Evolutionary conservation across 23 tunicate genomes (phyloP).

Genomic region (Trididemnum clinides): DNA sequence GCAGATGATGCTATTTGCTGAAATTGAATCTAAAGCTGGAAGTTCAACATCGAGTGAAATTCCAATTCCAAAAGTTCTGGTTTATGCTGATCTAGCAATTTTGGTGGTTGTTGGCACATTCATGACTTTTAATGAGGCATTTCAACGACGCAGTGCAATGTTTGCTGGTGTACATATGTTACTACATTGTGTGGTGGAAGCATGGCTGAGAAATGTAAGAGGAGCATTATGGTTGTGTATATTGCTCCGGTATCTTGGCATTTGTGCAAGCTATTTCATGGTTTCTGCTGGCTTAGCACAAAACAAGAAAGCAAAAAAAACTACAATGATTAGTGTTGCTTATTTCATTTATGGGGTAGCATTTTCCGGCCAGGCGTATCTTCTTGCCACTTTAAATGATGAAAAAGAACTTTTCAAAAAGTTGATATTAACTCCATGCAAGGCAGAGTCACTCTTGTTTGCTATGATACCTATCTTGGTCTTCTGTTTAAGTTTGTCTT

Average conservation of each 20-base stretch:
- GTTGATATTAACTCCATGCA: not conserved
- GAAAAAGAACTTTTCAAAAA: not conserved
- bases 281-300: conserved; percentile 20
- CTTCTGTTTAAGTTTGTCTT: not conserved
- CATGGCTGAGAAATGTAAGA: not conserved
- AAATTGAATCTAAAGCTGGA: not conserved
- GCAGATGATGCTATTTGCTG: conserved; percentile 20
- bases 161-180: conserved; percentile 12
- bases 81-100: not conserved
- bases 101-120: conserved; percentile 32
- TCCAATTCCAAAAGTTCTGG: not conserved
- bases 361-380: not conserved
- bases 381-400: not conserved
- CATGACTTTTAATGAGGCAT: not conserved
- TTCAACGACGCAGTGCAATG: not conserved
- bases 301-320: conserved; percentile 4
- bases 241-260: not conserved
- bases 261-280: not conserved
- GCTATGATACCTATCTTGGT: not conserved
- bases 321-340: not conserved
- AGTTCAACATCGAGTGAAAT: no score
- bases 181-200: not conserved
- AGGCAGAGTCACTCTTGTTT: not conserved
- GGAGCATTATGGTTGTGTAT: not conserved
- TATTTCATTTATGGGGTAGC: not conserved